phyloP scores from a whole-genome alignment of 2,113 vertebrate species.

The Rhabdomys dilectus region DNA sequence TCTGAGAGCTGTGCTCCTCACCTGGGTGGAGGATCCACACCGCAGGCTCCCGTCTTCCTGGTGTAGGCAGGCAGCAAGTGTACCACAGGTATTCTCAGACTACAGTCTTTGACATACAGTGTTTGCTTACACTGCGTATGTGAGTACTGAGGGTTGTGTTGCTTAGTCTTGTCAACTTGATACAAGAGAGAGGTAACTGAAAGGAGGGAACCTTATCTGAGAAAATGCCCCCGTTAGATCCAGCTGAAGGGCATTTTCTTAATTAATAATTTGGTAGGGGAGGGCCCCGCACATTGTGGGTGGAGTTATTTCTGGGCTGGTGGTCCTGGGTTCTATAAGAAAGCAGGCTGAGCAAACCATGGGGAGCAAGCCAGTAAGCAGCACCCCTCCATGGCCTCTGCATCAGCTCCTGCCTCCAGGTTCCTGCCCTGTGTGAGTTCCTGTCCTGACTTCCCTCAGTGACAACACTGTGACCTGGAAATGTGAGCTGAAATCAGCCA shows the following conservation, averaged over 20 bases:
- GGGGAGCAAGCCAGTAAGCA: not conserved
- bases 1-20: not conserved
- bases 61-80: not conserved
- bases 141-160: not conserved
- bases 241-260: not conserved
- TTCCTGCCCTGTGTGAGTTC: not conserved
- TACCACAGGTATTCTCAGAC: not conserved
- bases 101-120: not conserved
- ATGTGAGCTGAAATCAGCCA: not conserved
- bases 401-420: not conserved
- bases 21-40: not conserved
- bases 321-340: not conserved
- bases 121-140: not conserved
- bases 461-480: not conserved
- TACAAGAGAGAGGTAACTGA: not conserved
- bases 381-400: not conserved
- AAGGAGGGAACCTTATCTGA: not conserved
- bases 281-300: not conserved
- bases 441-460: not conserved
- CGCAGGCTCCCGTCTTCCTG: not conserved
- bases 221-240: not conserved
- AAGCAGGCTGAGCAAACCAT: not conserved
- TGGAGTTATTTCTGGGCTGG: not conserved
- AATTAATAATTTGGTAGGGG: not conserved
- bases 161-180: not conserved